Evolutionary conservation across 2,888 invertebrate species (phyloP).

Genomic region (Hypomecis punctinalis): DNA sequence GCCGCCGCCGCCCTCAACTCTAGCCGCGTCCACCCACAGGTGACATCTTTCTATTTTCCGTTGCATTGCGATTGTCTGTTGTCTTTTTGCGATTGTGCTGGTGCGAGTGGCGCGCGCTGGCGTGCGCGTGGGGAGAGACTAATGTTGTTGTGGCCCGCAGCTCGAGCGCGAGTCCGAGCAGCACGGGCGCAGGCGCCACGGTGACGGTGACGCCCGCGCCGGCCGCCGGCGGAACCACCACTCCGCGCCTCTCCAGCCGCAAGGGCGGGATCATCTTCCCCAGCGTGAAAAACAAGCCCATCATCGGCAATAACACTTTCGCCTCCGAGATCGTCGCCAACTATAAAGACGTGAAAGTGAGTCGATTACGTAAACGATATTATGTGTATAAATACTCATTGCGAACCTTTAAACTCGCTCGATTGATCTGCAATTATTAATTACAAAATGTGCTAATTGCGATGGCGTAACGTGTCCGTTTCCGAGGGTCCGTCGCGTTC

Average conservation of each 20-base stretch:
- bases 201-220: constrained; percentile 73
- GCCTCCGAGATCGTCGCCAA: constrained; percentile 90
- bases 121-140: constrained; percentile 58
- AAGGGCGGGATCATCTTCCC: constrained; percentile 96
- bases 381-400: constrained; percentile 18
- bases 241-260: constrained; percentile 80
- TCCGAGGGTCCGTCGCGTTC: background rate
- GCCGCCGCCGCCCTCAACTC: constrained; percentile 65
- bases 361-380: constrained; percentile 65
- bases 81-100: constrained; percentile 44
- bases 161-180: constrained; percentile 68
- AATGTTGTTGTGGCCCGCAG: constrained; percentile 77
- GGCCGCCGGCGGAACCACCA: constrained; percentile 56
- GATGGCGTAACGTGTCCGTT: constrained; percentile 2
- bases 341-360: constrained; percentile 94
- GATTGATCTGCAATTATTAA: constrained; percentile 9
- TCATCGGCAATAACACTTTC: constrained; percentile 93
- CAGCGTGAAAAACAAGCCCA: constrained; percentile 95
- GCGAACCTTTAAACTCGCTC: constrained; percentile 1
- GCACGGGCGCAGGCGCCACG: constrained; percentile 59
- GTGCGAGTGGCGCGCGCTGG: constrained; percentile 25
- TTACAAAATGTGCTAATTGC: constrained; percentile 4
- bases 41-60: constrained; percentile 67
- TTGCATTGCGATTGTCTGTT: constrained; percentile 51
- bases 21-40: constrained; percentile 70